These are phyloP conservation scores for Drosophila aldrichi DNA, from an alignment of 2,888 invertebrate genomes.

Conservation along the genomic window DNA sequence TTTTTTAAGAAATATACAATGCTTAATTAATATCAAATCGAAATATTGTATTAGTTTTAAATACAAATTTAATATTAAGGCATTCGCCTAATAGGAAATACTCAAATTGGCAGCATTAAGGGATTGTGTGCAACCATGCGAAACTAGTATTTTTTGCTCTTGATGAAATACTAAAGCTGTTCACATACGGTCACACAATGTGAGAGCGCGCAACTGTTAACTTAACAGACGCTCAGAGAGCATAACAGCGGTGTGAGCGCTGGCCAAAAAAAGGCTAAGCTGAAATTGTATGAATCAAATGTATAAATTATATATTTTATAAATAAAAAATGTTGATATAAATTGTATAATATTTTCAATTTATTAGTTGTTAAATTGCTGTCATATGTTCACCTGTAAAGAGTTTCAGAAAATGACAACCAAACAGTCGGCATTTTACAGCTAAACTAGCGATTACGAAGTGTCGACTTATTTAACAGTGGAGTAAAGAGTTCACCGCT, in stretches of 20 bases:
- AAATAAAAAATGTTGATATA: not conserved
- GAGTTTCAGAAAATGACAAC: not conserved
- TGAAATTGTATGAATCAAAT: not conserved
- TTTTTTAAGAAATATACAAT: not conserved
- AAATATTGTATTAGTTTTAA: too few relatives aligned
- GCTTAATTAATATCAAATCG: not conserved
- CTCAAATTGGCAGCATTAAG: constrained; percentile 18
- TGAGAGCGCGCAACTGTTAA: constrained; percentile 37
- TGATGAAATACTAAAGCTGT: constrained; percentile 26
- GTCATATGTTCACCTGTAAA: not conserved
- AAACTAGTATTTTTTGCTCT: constrained; percentile 29
- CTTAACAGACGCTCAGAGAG: constrained; percentile 30
- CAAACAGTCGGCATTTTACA: not conserved
- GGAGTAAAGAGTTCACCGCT: constrained; percentile 15
- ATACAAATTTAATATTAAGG: not conserved
- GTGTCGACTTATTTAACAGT: not conserved
- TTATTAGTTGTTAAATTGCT: not conserved
- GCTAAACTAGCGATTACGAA: not conserved
- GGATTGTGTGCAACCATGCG: constrained; percentile 44
- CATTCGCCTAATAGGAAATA: not conserved
- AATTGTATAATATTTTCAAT: not conserved
- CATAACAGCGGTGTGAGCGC: constrained; percentile 9
- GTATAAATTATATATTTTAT: not conserved
- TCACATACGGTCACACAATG: constrained; percentile 26
- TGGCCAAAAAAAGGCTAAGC: constrained; percentile 25